Conservation (phyloP, 2,888 invertebrate species). For the Ormyrus pomaceus region DNA sequence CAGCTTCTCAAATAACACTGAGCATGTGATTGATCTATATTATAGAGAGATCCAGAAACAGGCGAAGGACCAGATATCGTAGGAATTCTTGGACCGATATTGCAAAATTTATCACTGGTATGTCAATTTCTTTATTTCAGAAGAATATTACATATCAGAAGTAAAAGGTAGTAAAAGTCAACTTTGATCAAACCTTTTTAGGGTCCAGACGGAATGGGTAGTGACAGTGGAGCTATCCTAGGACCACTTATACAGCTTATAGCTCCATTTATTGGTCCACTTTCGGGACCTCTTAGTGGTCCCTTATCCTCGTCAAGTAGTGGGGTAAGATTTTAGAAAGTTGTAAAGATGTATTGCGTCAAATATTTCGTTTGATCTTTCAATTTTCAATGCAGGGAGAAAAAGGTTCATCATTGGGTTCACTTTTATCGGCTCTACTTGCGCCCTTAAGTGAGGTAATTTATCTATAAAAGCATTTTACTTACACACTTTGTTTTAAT, state of each 20-base stretch:
- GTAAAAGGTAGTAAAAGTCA: neutral
- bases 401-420: conserved; percentile 60
- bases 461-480: neutral
- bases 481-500: neutral
- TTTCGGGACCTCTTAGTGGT: conserved; percentile 69
- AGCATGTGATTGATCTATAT: neutral
- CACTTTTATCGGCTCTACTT: conserved; percentile 61
- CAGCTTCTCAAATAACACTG: neutral
- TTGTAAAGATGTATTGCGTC: too few relatives aligned
- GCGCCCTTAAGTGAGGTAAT: conserved; percentile 68
- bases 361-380: too few relatives aligned
- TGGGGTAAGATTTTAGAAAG: conserved; percentile 62
- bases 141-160: neutral
- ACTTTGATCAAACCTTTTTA: conserved; percentile 50
- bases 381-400: too few relatives aligned
- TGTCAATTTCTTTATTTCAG: conserved; percentile 10
- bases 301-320: conserved; percentile 68
- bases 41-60: conserved; percentile 58
- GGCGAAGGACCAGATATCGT: conserved; percentile 61
- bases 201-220: conserved; percentile 68
- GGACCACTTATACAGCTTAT: conserved; percentile 67
- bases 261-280: conserved; percentile 70
- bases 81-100: conserved; percentile 62
- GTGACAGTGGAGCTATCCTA: conserved; percentile 68
- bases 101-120: conserved; percentile 61